Conservation (phyloP, 2,113 vertebrate genomes). For the Pogona vitticeps region DNA sequence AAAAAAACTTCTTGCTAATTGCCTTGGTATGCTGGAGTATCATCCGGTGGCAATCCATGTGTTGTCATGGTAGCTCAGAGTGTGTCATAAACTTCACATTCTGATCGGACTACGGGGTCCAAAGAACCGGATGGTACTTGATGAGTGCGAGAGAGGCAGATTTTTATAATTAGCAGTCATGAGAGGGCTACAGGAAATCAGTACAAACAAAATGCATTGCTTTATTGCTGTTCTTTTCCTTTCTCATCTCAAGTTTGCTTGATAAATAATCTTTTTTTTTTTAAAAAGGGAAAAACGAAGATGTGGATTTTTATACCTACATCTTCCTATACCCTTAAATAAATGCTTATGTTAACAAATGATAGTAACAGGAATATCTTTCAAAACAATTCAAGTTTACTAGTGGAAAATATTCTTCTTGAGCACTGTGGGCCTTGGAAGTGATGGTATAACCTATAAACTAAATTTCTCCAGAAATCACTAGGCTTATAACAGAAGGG, state of each 20-base stretch:
- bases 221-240: constrained; percentile 30
- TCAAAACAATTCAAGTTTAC: constrained; percentile 19
- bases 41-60: not conserved
- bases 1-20: not conserved
- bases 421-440: not conserved
- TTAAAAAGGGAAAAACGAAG: not conserved
- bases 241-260: not conserved
- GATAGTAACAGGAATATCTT: not conserved
- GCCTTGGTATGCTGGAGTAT: not conserved
- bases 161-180: constrained; percentile 32
- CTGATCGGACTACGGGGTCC: not conserved
- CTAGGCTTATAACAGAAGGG: too few relatives aligned
- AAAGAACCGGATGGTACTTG: not conserved
- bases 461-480: too few relatives aligned
- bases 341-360: not conserved
- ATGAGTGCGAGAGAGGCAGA: not conserved
- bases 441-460: too few relatives aligned
- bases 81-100: not conserved
- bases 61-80: not conserved
- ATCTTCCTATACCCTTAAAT: constrained; percentile 17
- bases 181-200: constrained; percentile 24
- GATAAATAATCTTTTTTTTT: not conserved
- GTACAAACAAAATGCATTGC: constrained; percentile 1
- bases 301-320: constrained; percentile 19
- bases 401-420: constrained; percentile 8